Conservation (phyloP, 2,888 invertebrate species). For the Halictus quadricinctus region DNA sequence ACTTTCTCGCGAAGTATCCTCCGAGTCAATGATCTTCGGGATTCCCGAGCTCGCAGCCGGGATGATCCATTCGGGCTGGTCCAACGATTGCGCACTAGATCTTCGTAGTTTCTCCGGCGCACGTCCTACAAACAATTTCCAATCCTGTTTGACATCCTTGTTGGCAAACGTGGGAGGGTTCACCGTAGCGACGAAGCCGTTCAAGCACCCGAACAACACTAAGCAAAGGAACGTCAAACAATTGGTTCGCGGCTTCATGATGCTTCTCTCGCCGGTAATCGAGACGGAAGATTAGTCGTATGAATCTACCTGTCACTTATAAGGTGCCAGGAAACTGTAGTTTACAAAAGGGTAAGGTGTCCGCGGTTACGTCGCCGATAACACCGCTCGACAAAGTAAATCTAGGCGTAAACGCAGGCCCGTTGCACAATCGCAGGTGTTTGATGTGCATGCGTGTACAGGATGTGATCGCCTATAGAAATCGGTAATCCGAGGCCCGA, state of each 20-base stretch:
- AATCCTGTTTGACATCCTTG: neutral
- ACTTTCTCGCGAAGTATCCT: neutral
- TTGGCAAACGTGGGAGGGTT: neutral
- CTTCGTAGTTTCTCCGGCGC: neutral
- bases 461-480: conserved; percentile 48
- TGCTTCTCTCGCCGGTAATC: conserved; percentile 4
- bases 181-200: conserved; percentile 1
- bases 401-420: conserved; percentile 66
- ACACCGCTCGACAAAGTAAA: conserved; percentile 66
- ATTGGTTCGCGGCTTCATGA: conserved; percentile 24
- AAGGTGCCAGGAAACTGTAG: conserved; percentile 56
- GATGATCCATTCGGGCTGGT: neutral
- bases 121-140: neutral
- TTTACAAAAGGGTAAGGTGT: conserved; percentile 58
- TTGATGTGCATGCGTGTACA: conserved; percentile 39
- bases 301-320: conserved; percentile 69
- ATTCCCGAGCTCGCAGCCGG: neutral
- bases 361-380: conserved; percentile 66
- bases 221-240: conserved; percentile 25
- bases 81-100: neutral
- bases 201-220: conserved; percentile 15
- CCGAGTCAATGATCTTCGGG: neutral
- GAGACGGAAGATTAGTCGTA: conserved; percentile 49
- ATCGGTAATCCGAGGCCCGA: conserved; percentile 50
- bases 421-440: conserved; percentile 67